Evolutionary conservation across 2,888 invertebrate species (phyloP), one percentile per base, ranked within the genome.

Genomic region (Sericinus montela): DNA sequence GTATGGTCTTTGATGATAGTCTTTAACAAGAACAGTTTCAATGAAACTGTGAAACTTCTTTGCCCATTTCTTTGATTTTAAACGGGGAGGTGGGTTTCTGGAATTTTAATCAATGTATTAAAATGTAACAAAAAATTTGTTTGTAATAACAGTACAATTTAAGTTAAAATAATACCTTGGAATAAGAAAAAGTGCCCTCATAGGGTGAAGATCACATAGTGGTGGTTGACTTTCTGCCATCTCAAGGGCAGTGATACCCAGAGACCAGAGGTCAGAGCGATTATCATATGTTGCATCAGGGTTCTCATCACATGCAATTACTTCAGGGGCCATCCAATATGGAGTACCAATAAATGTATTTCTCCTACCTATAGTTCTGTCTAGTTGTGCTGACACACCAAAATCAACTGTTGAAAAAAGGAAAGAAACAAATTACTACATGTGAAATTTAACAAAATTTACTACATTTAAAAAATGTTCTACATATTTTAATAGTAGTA

Each of bases 211-310:
- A 91, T 99, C 99, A 90, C 99, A 99, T 52, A 99, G 92, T 32
- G 99, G 98, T 56, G 99, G 99, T 87, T 98, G 98, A 69, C 98
- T 98, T 90, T 99, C 99, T 51, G 99, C 99, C 99, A 99, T 99
- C 91, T 99, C 99, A 57, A 99, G 91, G 44, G 99, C 98, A 51
- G 99, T 99, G 72, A 99, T 99, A 69, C 99, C 97, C 60, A 96
- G 90, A 40, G 95, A 96, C 96, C 96, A 96, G 54, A 97, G 91
- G 85, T 97, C 97, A 66, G 95, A 96, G 68, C 97, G 94, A 90
- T 98, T 98, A 89, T 99, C 99, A 75, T 99, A 99, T 14, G 99
- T 99, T 52, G 99, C 99, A 78, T 99, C 99, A 40, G 98, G 98
- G 89, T 99, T 99, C 87, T 99, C 99, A 88, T 99, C 99, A 86